Evolutionary conservation across 2,113 vertebrate species (phyloP).

Genomic region (Tragelaphus imberbis): DNA sequence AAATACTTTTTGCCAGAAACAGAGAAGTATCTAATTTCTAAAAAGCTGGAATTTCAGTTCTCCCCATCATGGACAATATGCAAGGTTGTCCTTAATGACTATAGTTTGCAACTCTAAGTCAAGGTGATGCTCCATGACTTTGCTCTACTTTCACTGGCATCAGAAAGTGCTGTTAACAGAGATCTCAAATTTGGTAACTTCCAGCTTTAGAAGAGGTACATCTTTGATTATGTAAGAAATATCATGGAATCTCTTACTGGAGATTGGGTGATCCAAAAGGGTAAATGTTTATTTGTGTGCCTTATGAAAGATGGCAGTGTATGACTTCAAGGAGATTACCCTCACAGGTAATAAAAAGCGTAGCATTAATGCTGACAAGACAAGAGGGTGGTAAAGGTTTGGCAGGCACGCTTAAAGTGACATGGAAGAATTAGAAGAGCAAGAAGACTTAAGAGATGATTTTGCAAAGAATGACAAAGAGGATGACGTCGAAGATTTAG

Average conservation of each 20-base stretch:
- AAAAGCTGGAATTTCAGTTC: slow-evolving; percentile 17
- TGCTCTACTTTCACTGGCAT: not conserved
- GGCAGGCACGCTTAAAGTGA: not conserved
- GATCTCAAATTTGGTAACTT: not conserved
- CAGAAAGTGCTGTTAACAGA: not conserved
- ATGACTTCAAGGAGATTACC: not conserved
- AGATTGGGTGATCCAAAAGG: not conserved
- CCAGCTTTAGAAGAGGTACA: not conserved
- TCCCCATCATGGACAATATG: not conserved
- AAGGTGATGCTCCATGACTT: not conserved
- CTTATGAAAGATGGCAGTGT: not conserved
- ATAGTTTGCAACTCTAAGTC: not conserved
- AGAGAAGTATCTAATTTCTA: not conserved
- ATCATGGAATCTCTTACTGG: not conserved
- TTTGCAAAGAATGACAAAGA: not conserved
- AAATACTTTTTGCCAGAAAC: not conserved
- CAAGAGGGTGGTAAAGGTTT: not conserved
- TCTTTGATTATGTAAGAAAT: not conserved
- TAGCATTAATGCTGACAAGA: not conserved
- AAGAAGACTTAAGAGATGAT: not conserved
- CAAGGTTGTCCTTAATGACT: not conserved
- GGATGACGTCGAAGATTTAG: not conserved
- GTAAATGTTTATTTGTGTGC: not conserved
- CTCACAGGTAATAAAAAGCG: not conserved
- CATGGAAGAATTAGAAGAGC: not conserved